phyloP scores from a whole-genome alignment of 1,140 invertebrate species.

The Spodoptera frugiperda region DNA sequence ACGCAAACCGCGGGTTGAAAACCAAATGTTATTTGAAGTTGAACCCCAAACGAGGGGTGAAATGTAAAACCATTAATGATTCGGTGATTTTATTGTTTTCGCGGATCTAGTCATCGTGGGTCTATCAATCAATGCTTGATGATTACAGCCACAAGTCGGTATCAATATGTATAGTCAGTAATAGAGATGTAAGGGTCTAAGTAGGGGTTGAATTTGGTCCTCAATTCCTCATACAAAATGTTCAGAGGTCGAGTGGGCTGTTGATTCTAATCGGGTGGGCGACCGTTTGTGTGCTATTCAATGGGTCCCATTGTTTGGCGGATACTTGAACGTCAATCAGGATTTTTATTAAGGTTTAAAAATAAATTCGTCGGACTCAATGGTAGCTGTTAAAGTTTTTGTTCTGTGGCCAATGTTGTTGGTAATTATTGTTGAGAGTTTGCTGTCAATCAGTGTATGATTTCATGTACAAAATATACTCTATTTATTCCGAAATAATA shows the following conservation, averaged over 20 bases:
- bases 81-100: conserved; percentile 46
- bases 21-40: conserved; percentile 9
- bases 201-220: background rate
- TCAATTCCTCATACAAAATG: background rate
- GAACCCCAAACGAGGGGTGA: conserved; percentile 31
- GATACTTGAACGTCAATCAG: conserved; percentile 17
- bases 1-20: conserved; percentile 24
- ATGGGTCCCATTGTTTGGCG: conserved; percentile 8
- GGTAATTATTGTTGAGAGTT: no score
- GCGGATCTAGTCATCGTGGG: conserved; percentile 32
- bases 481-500: no score
- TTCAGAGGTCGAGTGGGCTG: conserved; percentile 14
- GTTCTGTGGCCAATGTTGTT: no score
- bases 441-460: no score
- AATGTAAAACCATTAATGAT: conserved; percentile 43
- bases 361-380: background rate
- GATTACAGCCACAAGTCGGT: conserved; percentile 41
- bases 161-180: conserved; percentile 27
- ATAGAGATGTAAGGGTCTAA: conserved; percentile 14
- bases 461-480: no score
- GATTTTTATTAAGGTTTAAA: conserved; percentile 7
- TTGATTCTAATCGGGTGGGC: conserved; percentile 26
- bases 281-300: conserved; percentile 9
- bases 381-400: no score
- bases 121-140: conserved; percentile 40